These are phyloP conservation scores for Spheniscus humboldti DNA, from an alignment of 2,797 vertebrate species.

Conservation along the genomic window DNA sequence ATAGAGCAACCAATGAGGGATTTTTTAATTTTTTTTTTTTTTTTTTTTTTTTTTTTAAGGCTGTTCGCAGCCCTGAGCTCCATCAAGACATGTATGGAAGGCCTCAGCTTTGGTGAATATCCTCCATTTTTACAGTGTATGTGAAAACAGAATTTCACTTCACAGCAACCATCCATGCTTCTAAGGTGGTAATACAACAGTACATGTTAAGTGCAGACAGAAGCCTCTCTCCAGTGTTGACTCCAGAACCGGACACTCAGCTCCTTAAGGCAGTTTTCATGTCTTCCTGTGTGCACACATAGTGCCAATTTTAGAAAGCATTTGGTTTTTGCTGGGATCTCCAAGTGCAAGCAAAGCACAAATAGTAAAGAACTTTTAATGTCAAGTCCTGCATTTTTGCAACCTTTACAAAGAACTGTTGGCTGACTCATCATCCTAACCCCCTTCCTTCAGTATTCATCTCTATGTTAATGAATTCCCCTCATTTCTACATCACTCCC, in stretches of 20 bases:
- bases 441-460: neutral
- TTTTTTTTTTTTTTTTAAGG: neutral
- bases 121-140: neutral
- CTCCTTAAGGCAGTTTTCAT: neutral
- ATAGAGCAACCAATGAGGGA: neutral
- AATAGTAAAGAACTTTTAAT: neutral
- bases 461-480: neutral
- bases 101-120: neutral
- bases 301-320: neutral
- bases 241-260: neutral
- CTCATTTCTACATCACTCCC: neutral
- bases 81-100: neutral
- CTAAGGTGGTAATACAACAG: neutral
- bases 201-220: neutral
- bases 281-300: accelerated
- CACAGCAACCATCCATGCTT: neutral
- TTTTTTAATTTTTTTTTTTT: neutral
- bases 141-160: neutral
- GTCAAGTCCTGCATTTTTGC: neutral
- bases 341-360: neutral
- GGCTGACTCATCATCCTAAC: neutral
- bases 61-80: neutral
- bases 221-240: neutral
- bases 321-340: neutral
- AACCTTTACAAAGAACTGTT: neutral